Evolutionary conservation across 2,797 vertebrate genomes (phyloP).

Genomic region (Aldrovandia affinis): DNA sequence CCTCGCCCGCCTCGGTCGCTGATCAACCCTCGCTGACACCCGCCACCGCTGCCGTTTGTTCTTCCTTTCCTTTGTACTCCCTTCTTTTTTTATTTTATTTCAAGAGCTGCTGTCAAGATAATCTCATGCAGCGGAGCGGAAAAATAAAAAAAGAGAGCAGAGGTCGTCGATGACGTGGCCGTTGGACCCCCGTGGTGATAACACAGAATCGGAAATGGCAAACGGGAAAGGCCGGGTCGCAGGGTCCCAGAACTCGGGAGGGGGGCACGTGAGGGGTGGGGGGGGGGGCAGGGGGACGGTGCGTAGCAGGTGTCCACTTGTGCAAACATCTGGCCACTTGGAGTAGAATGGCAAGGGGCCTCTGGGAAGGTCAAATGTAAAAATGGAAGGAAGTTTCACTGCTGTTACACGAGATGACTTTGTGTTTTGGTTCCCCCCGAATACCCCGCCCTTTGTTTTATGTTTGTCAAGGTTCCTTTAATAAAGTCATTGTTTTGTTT

Average conservation of each 20-base stretch:
- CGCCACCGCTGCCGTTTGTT: background rate
- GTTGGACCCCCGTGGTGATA: slow-evolving; percentile 1
- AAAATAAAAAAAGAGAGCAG: background rate
- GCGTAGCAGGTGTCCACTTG: background rate
- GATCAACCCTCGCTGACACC: background rate
- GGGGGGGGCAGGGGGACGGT: background rate
- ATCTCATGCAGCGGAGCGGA: background rate
- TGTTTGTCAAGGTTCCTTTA: too few species aligned
- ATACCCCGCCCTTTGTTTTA: too few species aligned
- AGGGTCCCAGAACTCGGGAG: too few species aligned
- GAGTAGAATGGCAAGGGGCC: background rate
- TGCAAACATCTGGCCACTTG: slow-evolving; percentile 7
- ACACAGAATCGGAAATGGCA: background rate
- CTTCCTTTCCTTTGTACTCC: background rate
- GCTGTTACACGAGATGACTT: too few species aligned
- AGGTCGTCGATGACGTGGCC: background rate
- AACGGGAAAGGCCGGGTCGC: background rate
- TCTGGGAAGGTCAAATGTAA: slow-evolving; percentile 8
- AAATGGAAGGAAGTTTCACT: slow-evolving; percentile 2
- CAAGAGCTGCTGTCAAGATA: background rate
- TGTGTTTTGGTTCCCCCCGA: too few species aligned
- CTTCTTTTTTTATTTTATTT: background rate
- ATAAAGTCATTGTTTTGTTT: too few species aligned
- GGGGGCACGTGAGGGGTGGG: too few species aligned
- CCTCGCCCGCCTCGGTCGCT: background rate